Percentiles rank a stretch among this genome's conserved stretches.
These are phyloP conservation scores for Mola mola DNA, from an alignment of 2,113 vertebrate genomes.

Conservation along the genomic window DNA sequence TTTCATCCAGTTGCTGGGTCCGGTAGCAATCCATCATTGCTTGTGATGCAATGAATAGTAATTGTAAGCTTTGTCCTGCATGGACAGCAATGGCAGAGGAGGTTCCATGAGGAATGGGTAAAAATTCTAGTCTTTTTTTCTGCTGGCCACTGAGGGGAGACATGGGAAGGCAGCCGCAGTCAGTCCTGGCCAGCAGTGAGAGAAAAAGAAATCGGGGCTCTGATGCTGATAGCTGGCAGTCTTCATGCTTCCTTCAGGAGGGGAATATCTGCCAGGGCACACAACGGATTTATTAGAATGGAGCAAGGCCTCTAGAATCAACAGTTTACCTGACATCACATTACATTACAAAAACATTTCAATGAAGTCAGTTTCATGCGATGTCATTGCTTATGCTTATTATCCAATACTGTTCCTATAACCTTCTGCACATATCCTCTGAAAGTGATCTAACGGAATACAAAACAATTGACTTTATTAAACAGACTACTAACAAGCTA, in stretches of 20 bases:
- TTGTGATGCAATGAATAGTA: constrained; percentile 38
- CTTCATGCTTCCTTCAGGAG: constrained; percentile 97
- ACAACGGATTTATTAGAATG: constrained; percentile 37
- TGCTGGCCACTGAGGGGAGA: constrained; percentile 37
- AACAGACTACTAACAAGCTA: not conserved
- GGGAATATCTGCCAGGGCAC: constrained; percentile 88
- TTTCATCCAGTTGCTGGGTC: constrained; percentile 41
- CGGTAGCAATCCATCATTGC: constrained; percentile 41
- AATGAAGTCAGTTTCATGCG: not conserved
- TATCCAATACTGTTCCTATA: not conserved
- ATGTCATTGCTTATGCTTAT: not conserved
- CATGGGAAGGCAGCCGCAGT: constrained; percentile 66
- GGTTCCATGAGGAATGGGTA: constrained; percentile 46
- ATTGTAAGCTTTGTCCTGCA: constrained; percentile 56
- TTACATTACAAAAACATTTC: constrained; percentile 3
- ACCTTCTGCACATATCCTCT: not conserved
- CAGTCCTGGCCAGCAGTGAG: constrained; percentile 68
- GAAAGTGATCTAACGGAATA: too few species aligned
- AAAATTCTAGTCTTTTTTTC: constrained; percentile 60
- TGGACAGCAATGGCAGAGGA: constrained; percentile 51
- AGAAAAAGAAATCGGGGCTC: constrained; percentile 41
- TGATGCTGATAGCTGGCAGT: constrained; percentile 61
- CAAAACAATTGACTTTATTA: not conserved
- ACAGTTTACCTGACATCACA: not conserved
- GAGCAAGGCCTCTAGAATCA: not conserved